Conservation (phyloP, 2,888 invertebrate species). For the Catocala nupta region DNA sequence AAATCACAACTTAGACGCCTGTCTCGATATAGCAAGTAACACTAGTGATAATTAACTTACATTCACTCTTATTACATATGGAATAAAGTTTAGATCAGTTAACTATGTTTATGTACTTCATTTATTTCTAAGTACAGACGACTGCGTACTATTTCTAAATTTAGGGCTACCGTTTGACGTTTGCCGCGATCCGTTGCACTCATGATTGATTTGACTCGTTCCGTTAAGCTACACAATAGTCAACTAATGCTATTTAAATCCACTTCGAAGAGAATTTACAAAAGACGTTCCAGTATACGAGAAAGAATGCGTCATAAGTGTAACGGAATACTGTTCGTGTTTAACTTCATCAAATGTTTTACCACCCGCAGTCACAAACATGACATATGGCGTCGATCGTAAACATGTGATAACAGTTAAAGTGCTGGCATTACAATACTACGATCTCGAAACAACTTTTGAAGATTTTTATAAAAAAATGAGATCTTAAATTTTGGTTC, state of each 20-base stretch:
- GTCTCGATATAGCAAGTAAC: constrained; percentile 70
- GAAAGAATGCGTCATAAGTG: constrained; percentile 35
- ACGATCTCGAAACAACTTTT: constrained; percentile 41
- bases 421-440: constrained; percentile 40
- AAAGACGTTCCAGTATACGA: constrained; percentile 22
- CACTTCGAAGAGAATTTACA: constrained; percentile 22
- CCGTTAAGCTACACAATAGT: constrained; percentile 8
- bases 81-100: constrained; percentile 80
- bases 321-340: constrained; percentile 44
- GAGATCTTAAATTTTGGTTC: constrained; percentile 84
- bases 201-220: constrained; percentile 27
- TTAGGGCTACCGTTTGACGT: constrained; percentile 52
- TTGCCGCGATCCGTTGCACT: constrained; percentile 56
- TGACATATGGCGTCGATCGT: constrained; percentile 36
- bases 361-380: constrained; percentile 31
- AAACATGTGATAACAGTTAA: constrained; percentile 44
- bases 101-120: constrained; percentile 81
- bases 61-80: constrained; percentile 78
- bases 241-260: constrained; percentile 25
- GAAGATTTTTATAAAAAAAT: constrained; percentile 66
- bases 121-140: constrained; percentile 75
- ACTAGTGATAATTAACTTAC: constrained; percentile 79
- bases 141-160: constrained; percentile 62
- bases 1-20: constrained; percentile 80
- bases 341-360: constrained; percentile 42